phyloP scores from a whole-genome alignment of 2,113 vertebrate species.

The Phyllostomus hastatus region DNA sequence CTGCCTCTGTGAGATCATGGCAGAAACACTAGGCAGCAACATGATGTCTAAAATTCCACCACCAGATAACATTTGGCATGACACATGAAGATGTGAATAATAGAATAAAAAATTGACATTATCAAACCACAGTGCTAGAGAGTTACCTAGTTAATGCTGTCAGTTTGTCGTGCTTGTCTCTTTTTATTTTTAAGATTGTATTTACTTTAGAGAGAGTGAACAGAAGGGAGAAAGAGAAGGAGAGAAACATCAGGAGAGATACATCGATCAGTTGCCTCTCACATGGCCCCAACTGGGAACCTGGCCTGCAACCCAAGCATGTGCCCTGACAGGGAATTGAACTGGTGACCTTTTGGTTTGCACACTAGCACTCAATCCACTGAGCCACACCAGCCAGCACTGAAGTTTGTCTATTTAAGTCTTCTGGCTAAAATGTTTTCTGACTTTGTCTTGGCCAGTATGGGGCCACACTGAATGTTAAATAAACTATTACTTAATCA shows the following conservation, averaged over 20 bases:
- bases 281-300: too few species aligned
- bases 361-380: too few species aligned
- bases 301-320: too few species aligned
- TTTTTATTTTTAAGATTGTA: neutral
- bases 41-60: neutral
- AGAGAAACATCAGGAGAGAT: too few species aligned
- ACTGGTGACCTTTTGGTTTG: too few species aligned
- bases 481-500: constrained; percentile 99
- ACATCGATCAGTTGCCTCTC: too few species aligned
- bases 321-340: too few species aligned
- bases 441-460: constrained; percentile 82
- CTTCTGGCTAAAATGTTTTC: constrained; percentile 77
- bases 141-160: constrained; percentile 57
- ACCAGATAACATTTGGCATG: neutral
- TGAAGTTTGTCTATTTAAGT: constrained; percentile 68
- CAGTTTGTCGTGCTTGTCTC: constrained; percentile 45
- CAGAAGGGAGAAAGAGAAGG: too few species aligned
- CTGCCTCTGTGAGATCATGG: neutral
- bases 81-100: neutral
- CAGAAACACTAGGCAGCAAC: neutral
- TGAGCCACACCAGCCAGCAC: too few species aligned
- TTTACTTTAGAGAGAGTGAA: too few species aligned
- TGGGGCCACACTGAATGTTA: constrained; percentile 88
- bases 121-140: constrained; percentile 61
- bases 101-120: constrained; percentile 47